Evolutionary conservation across 2,113 vertebrate species (phyloP).

Genomic region (Tretioscincus oriximinensis): DNA sequence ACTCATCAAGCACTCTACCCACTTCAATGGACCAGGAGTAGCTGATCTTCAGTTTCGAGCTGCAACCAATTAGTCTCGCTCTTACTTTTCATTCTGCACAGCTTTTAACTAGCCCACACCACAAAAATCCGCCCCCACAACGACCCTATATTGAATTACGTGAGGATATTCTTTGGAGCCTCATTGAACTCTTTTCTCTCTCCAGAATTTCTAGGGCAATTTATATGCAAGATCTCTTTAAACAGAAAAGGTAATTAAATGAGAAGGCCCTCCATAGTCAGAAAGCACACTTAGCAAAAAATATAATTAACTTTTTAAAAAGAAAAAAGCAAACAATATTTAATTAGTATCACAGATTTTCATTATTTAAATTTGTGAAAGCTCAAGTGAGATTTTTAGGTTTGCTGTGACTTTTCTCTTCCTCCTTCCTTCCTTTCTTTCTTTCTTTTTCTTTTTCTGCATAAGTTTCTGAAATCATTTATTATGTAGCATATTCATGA

Average conservation of each 20-base stretch:
- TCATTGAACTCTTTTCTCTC: not conserved
- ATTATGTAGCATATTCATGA: not conserved
- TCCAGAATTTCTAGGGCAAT: conserved; percentile 16
- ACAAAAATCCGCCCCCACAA: not conserved
- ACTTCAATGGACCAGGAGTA: not conserved
- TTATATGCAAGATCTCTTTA: conserved; percentile 42
- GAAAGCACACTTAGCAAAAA: conserved; percentile 14
- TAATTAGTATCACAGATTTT: conserved; percentile 33
- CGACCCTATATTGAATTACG: not conserved
- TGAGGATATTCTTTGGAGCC: not conserved
- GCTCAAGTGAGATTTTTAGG: not conserved
- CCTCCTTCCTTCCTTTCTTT: conserved; percentile 14
- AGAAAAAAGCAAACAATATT: conserved; percentile 25
- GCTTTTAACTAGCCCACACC: not conserved
- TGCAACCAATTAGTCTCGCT: not conserved
- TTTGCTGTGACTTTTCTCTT: conserved; percentile 15
- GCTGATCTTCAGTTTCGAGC: not conserved
- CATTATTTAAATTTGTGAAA: not conserved
- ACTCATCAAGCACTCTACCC: not conserved
- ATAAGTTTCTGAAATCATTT: not conserved
- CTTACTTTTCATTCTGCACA: not conserved
- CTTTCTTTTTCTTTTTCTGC: conserved; percentile 28
- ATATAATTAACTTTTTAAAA: conserved; percentile 18
- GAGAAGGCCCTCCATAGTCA: conserved; percentile 38
- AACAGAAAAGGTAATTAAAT: conserved; percentile 50